Percentiles rank a stretch among this genome's conserved stretches.
Evolutionary conservation across 2,797 vertebrate genomes (phyloP).

Genomic region (Schizopygopsis malacanthus): DNA sequence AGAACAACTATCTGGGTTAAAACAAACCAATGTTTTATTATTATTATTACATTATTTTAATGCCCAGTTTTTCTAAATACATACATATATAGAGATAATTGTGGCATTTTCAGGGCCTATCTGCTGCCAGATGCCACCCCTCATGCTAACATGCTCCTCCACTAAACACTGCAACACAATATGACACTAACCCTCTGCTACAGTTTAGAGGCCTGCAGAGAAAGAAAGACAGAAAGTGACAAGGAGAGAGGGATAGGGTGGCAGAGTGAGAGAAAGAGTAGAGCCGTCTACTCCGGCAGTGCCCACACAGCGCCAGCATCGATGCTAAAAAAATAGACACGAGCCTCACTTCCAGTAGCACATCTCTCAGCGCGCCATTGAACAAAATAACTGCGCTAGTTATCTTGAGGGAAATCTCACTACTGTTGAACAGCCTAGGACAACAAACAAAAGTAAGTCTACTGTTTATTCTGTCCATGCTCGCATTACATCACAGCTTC

Average conservation of each 20-base stretch:
- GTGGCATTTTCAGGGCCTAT: constrained; percentile 37
- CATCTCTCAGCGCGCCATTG: constrained; percentile 62
- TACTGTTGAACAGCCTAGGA: constrained; percentile 54
- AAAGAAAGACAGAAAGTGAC: constrained; percentile 28
- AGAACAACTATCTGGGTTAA: background rate
- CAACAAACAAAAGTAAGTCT: constrained; percentile 55
- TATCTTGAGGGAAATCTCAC: constrained; percentile 62
- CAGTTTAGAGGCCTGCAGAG: constrained; percentile 60
- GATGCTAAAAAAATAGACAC: constrained; percentile 46
- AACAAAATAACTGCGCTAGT: constrained; percentile 41
- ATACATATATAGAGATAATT: background rate
- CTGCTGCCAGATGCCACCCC: constrained; percentile 53
- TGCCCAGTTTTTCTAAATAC: background rate
- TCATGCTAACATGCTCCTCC: constrained; percentile 36
- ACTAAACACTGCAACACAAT: constrained; percentile 55
- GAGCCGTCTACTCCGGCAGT: constrained; percentile 39
- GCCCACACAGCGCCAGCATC: constrained; percentile 52
- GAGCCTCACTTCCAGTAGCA: constrained; percentile 67
- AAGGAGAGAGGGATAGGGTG: constrained; percentile 9
- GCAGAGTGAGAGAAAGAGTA: constrained; percentile 10
- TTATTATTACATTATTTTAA: background rate
- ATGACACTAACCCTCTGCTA: constrained; percentile 62
- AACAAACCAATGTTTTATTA: background rate
- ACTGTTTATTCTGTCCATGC: constrained; percentile 64
- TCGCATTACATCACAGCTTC: constrained; percentile 65